phyloP scores from a whole-genome alignment of 2,797 vertebrate species.

The Pogoniulus pusillus region DNA sequence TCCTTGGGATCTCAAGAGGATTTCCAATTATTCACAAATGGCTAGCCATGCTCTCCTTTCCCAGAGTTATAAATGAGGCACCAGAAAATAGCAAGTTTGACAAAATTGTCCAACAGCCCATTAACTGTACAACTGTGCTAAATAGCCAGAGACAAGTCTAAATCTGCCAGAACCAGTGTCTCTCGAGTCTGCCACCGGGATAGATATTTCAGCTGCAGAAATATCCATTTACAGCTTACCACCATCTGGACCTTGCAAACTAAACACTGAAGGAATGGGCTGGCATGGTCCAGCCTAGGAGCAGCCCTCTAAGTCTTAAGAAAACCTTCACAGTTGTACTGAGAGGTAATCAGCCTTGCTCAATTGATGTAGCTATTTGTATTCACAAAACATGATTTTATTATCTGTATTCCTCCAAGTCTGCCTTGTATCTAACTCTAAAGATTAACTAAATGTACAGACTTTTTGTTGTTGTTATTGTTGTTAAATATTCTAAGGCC shows the following conservation, averaged over 20 bases:
- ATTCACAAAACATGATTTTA: background rate
- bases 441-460: background rate
- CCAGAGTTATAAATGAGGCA: conserved; percentile 65
- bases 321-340: background rate
- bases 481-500: background rate
- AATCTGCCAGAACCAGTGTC: conserved; percentile 57
- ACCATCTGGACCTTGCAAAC: conserved; percentile 34
- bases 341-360: background rate
- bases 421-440: background rate
- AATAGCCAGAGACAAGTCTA: conserved; percentile 62
- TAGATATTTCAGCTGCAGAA: conserved; percentile 41
- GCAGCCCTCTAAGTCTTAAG: background rate
- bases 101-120: conserved; percentile 66
- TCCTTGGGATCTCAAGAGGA: conserved; percentile 60
- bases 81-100: conserved; percentile 72
- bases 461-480: background rate
- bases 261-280: background rate
- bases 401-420: background rate
- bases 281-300: background rate
- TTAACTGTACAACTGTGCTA: conserved; percentile 68
- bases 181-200: conserved; percentile 16
- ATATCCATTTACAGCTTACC: conserved; percentile 41
- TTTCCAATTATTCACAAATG: conserved; percentile 75
- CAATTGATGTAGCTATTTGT: background rate
- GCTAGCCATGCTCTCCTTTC: conserved; percentile 60